A percentile compares a stretch with the other conserved stretches of the same genome.
Conservation (phyloP, 2,113 vertebrate species). For the Taxidea taxus region DNA sequence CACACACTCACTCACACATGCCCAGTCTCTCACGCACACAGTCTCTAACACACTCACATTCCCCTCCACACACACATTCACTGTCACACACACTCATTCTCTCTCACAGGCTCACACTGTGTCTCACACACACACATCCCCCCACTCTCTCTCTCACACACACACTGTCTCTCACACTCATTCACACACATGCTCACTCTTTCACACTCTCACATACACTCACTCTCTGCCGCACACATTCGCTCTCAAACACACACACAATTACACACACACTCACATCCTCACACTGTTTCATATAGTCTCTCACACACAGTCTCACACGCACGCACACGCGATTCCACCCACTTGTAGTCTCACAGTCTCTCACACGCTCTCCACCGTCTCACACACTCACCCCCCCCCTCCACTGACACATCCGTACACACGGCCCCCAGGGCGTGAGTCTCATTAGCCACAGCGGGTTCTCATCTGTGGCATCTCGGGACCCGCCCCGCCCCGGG, state of each 20-base stretch:
- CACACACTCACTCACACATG: not conserved
- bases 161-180: not conserved
- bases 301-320: not conserved
- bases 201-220: not conserved
- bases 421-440: not conserved
- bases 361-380: not conserved
- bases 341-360: too few species aligned
- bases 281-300: not conserved
- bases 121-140: not conserved
- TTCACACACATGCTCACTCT: not conserved
- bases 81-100: not conserved
- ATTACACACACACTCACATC: conserved; percentile 26
- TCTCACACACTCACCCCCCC: not conserved
- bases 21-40: too few species aligned
- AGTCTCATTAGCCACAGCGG: conserved; percentile 23
- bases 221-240: conserved; percentile 42
- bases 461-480: conserved; percentile 9
- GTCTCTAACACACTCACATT: not conserved
- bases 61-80: not conserved
- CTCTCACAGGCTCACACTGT: not conserved
- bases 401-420: not conserved
- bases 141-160: not conserved
- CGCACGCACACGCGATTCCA: not conserved
- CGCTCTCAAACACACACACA: conserved; percentile 35
- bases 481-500: not conserved